Base-by-base conservation (phyloP, 2,797 vertebrate genomes). In the Telmatherina bonti region DNA sequence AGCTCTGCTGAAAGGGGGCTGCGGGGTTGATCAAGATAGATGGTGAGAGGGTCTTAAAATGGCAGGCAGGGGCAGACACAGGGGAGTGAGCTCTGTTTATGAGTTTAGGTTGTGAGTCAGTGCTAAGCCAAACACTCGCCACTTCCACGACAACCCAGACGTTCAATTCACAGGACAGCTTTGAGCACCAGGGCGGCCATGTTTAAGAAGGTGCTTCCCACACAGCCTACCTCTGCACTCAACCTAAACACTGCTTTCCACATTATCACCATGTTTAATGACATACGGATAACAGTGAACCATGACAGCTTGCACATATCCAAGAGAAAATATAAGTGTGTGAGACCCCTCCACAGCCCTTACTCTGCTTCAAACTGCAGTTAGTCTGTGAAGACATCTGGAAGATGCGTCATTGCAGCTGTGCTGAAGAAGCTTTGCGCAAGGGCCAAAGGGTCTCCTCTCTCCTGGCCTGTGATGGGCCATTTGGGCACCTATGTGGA, bases 391-490 rank as follows among this genome's bases (percentile, higher is more conserved):
- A 74, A 75, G 85, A 93, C 93, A 95, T 94, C 93, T 94, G 93
- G 85, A 91, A 85, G 91, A 93, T 91, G 87, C 87, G 88, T 94
- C 90, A 91, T 81, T 91, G 92, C 93, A 94, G 93, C 94, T 94
- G 94, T 88, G 80, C 72, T 65, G 72, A 65, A 92, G 88, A 85
- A 85, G 89, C 86, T 90, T 89, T 87, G 67, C 88, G 85, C 84
- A 79, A 67, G 43, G 91, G 91, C 88, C 91, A 93, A 90, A 93
- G 91, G 91, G 78, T 90, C 88, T 88, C 86, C 76, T 83, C 76
- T 86, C 86, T 82, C 56, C 73, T 82, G 79, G 70, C 82, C 81
- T 67, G 61, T 63, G 74, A 88, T 79, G 78, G 84, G 74, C 70
- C 87, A 80, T 89, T 87, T 81, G 85, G 83, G 86, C 85, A 92